Conservation (phyloP, 1,140 invertebrate species). For the Hestina assimilis region DNA sequence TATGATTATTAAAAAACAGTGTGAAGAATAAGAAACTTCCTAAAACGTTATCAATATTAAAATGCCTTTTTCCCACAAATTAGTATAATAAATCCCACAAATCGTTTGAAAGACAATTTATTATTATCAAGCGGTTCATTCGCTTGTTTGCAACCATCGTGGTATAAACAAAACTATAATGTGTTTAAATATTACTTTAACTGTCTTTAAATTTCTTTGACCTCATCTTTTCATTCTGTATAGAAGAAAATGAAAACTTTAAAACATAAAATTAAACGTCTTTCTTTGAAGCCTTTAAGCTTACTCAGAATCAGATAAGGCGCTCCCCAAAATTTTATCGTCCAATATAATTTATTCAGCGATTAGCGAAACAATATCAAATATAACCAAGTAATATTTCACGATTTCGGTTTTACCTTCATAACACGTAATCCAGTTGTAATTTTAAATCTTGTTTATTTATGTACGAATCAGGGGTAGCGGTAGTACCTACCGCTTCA, state of each 20-base stretch:
- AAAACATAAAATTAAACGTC: neutral
- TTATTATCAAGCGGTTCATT: too few relatives aligned
- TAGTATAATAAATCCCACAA: too few relatives aligned
- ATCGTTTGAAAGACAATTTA: too few relatives aligned
- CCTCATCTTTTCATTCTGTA: neutral
- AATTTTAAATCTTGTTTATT: conserved; percentile 61
- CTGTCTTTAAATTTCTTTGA: too few relatives aligned
- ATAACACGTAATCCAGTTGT: conserved; percentile 41
- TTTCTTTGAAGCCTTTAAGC: neutral
- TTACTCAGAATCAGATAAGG: neutral
- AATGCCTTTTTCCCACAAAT: too few relatives aligned
- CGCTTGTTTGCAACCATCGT: too few relatives aligned
- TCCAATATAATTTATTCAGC: neutral
- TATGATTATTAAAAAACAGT: too few relatives aligned
- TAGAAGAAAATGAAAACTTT: neutral
- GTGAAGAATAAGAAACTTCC: too few relatives aligned
- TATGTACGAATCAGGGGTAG: conserved; percentile 52
- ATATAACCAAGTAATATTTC: conserved; percentile 7
- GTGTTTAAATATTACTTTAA: neutral
- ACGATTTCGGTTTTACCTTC: conserved; percentile 7
- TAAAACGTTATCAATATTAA: too few relatives aligned
- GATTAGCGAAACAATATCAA: conserved; percentile 1
- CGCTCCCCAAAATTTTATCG: neutral
- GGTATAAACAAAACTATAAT: neutral
- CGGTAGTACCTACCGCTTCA: conserved; percentile 49